Conservation (phyloP, 2,113 vertebrate species). For the Atlantisia rogersi region DNA sequence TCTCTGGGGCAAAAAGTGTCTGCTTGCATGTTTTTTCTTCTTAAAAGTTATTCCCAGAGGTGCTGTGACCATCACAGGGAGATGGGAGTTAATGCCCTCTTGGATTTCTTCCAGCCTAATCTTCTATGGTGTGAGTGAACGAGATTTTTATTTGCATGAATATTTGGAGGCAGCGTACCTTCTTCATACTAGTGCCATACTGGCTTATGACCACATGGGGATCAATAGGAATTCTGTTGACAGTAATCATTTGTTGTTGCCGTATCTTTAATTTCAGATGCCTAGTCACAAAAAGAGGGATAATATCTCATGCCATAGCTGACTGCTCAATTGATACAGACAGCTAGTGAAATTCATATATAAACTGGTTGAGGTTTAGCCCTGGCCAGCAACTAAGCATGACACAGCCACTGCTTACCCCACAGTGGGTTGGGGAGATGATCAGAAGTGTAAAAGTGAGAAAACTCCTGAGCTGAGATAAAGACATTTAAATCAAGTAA, state of each 20-base stretch:
- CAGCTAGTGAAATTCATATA: background rate
- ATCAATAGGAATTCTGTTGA: background rate
- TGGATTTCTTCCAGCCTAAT: background rate
- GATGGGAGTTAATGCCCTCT: background rate
- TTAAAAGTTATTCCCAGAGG: too few relatives aligned
- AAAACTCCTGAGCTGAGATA: too few relatives aligned
- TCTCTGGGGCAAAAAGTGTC: too few relatives aligned
- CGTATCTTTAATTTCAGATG: background rate
- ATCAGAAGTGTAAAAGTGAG: too few relatives aligned
- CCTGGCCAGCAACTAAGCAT: too few relatives aligned
- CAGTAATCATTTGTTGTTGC: background rate
- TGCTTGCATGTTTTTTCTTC: too few relatives aligned
- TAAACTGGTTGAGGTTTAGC: too few relatives aligned
- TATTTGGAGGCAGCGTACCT: background rate
- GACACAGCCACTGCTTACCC: too few relatives aligned
- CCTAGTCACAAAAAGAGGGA: background rate
- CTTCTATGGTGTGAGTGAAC: background rate
- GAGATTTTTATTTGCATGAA: background rate
- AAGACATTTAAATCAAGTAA: too few relatives aligned
- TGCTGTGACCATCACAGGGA: background rate
- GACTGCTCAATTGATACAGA: background rate
- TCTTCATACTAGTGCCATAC: background rate
- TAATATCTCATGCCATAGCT: background rate
- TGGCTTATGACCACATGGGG: background rate
- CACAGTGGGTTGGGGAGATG: too few relatives aligned